Conservation (phyloP, 2,797 vertebrate species). For the Rhynchotus rufescens region DNA sequence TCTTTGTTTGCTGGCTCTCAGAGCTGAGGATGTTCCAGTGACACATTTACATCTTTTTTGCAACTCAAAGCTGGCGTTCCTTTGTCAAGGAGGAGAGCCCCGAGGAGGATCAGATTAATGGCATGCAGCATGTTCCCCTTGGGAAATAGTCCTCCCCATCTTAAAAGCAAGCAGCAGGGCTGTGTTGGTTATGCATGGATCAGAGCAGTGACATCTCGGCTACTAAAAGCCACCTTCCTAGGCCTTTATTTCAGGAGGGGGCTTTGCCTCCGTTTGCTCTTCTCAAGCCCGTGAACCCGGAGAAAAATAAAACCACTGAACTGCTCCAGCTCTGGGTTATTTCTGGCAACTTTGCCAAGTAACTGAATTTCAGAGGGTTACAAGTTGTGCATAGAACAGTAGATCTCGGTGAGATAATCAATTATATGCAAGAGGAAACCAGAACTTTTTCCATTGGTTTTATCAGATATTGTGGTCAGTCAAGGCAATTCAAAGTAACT, state of each 20-base stretch:
- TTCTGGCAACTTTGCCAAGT: slow-evolving; percentile 74
- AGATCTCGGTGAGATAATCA: slow-evolving; percentile 90
- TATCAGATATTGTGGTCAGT: slow-evolving; percentile 92
- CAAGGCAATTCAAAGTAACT: slow-evolving; percentile 84
- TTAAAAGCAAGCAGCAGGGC: neutral
- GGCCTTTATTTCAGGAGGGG: slow-evolving; percentile 40
- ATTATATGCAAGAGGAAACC: slow-evolving; percentile 94
- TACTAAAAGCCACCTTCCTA: slow-evolving; percentile 9
- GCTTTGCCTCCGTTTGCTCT: slow-evolving; percentile 45
- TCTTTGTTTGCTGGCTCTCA: neutral
- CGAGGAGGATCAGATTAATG: neutral
- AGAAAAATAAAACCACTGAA: slow-evolving; percentile 62
- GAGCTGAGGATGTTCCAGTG: neutral
- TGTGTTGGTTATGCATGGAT: neutral
- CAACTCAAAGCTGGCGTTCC: neutral
- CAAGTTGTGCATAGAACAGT: slow-evolving; percentile 68
- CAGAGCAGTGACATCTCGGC: neutral
- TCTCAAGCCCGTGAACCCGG: slow-evolving; percentile 27
- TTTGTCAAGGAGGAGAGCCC: neutral
- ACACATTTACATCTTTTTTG: neutral
- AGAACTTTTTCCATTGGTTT: slow-evolving; percentile 89
- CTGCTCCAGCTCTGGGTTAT: slow-evolving; percentile 72
- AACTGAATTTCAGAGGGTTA: slow-evolving; percentile 74
- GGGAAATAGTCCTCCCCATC: neutral
- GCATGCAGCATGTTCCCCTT: neutral